Conservation (phyloP, 2,888 invertebrate genomes). For the Selenia dentaria region DNA sequence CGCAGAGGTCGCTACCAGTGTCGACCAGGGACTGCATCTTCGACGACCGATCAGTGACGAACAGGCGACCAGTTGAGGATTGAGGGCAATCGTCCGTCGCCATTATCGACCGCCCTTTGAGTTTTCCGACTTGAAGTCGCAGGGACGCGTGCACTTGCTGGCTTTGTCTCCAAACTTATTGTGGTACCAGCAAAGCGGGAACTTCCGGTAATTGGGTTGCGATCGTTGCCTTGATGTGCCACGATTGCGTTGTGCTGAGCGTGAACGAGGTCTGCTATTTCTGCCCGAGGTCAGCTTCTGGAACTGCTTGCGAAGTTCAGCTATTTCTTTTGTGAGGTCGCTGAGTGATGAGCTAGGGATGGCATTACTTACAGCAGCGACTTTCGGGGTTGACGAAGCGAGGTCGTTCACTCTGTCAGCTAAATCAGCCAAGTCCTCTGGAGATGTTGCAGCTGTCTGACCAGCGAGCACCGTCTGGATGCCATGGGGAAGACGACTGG, state of each 20-base stretch:
- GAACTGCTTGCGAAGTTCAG: neutral
- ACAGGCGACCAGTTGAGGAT: slow-evolving; percentile 20
- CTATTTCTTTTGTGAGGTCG: neutral
- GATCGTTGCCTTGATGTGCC: slow-evolving; percentile 1
- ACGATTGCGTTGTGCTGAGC: neutral
- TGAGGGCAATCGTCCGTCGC: slow-evolving; percentile 17
- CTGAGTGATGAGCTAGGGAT: neutral
- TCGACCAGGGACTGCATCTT: slow-evolving; percentile 30
- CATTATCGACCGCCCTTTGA: slow-evolving; percentile 13
- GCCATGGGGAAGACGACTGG: neutral
- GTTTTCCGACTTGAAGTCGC: slow-evolving; percentile 18
- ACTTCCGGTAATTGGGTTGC: slow-evolving; percentile 8
- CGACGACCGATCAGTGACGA: slow-evolving; percentile 9
- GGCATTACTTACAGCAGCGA: neutral
- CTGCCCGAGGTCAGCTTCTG: neutral
- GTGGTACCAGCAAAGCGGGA: slow-evolving; percentile 16
- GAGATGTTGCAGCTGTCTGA: neutral
- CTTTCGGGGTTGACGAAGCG: neutral
- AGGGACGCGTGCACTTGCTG: slow-evolving; percentile 6
- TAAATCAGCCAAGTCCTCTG: neutral
- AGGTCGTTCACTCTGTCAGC: neutral
- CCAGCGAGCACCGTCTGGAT: neutral
- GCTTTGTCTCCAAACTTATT: slow-evolving; percentile 6
- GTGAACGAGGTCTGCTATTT: neutral
- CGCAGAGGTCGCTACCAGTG: slow-evolving; percentile 34